Percentiles rank a stretch among this genome's conserved stretches.
phyloP scores from a whole-genome alignment of 2,113 vertebrate species.

The Limnothrissa miodon region DNA sequence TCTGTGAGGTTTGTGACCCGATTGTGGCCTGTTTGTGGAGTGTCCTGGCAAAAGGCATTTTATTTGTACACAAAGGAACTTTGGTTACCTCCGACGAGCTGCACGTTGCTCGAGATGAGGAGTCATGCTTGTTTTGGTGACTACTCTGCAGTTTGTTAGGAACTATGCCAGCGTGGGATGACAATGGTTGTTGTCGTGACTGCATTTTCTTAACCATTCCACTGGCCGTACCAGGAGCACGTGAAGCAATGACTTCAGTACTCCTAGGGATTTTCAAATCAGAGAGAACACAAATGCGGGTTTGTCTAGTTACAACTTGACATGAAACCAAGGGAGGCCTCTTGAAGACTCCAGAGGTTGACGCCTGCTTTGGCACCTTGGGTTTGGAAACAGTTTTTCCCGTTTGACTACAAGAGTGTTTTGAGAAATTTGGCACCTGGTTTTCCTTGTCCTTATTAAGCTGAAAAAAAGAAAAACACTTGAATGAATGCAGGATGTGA shows the following conservation, averaged over 20 bases:
- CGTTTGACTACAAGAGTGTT: neutral
- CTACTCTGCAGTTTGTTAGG: neutral
- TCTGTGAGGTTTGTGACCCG: neutral
- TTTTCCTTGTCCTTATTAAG: conserved; percentile 57
- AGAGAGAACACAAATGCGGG: neutral
- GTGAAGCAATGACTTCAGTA: neutral
- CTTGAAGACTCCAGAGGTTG: neutral
- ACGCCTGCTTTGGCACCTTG: neutral
- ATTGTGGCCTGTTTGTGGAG: neutral
- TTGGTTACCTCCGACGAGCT: neutral
- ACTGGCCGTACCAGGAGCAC: neutral
- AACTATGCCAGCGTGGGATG: neutral
- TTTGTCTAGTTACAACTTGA: neutral
- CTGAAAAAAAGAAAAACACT: conserved; percentile 42
- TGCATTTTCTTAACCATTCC: neutral
- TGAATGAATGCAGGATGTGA: neutral
- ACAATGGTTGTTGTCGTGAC: neutral
- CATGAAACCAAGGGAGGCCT: neutral
- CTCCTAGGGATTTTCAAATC: neutral
- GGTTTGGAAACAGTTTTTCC: neutral
- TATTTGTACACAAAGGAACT: neutral
- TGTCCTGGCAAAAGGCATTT: neutral
- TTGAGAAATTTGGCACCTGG: neutral
- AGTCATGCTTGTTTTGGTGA: neutral
- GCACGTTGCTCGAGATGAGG: neutral